Base-by-base conservation (phyloP, 2,113 vertebrate species). In the Dendrocopos noguchii region DNA sequence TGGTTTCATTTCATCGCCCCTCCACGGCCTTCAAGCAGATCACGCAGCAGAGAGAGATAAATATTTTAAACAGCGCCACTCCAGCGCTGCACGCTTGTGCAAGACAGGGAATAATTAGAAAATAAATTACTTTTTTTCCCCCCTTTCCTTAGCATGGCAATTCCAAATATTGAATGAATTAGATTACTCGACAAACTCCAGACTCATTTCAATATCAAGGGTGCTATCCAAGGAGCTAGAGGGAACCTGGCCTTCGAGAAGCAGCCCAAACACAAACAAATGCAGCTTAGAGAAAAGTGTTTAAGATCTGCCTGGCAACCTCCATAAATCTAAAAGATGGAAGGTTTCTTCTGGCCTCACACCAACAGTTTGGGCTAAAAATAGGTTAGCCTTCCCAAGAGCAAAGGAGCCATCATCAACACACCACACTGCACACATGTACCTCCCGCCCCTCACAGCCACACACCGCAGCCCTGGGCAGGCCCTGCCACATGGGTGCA, bases 91-190 rank as follows among this genome's bases (percentile, higher is more conserved):
- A 97, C 44, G 8, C 95, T 96, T 97, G 97, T 97, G 97, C 98
- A 97, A 98, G 97, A 98, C 97, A 98, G 98, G 97, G 96, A 97
- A 97, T 98, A 98, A 98, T 98, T 98, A 98, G 97, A 98, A 98
- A 98, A 98, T 98, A 98, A 98, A 98, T 98, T 98, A 97, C 96
- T 50, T 66, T 97, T 12, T 5, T 10, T 9, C 10, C 39, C 39
- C 39, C 39, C 39, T 98, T 97, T 80, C 91, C 94, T 96, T 94
- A 97, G 94, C 91, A 95, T 9, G 3, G 95, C 55, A 77, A 96
- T 96, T 95, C 74, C 95, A 96, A 97, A 95, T 91, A 84, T 93
- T 50, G 44, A 93, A 96, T 80, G 87, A 97, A 97, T 96, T 95
- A 92, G 93, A 97, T 95, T 96, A 96, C 72, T 83, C 94, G 94